Evolutionary conservation across 1,140 invertebrate genomes (phyloP).

Genomic region (Asobara japonica): DNA sequence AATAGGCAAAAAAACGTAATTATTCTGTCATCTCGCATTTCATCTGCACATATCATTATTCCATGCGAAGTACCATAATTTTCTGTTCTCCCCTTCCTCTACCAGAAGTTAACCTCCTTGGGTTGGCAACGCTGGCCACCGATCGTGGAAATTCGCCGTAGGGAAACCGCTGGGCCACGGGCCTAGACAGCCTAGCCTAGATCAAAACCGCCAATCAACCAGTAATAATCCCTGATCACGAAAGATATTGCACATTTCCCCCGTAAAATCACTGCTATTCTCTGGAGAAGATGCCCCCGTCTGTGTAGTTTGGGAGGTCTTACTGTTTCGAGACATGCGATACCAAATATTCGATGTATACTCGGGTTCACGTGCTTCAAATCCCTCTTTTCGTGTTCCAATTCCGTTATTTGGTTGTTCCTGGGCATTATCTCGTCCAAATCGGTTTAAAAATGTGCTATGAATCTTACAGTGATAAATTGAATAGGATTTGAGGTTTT

Average conservation of each 20-base stretch:
- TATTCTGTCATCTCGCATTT: no score
- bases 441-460: conserved; percentile 19
- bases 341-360: conserved; percentile 32
- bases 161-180: conserved; percentile 23
- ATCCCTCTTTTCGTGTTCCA: conserved; percentile 20
- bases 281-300: conserved; percentile 56
- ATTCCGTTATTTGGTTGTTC: conserved; percentile 32
- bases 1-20: no score
- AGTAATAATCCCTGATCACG: conserved; percentile 66
- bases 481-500: not conserved
- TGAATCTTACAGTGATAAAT: not conserved
- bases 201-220: conserved; percentile 62
- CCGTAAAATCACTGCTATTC: conserved; percentile 62
- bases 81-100: no score
- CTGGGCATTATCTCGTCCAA: not conserved
- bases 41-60: no score
- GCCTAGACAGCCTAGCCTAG: conserved; percentile 50
- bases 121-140: conserved; percentile 35
- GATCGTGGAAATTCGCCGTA: conserved; percentile 20
- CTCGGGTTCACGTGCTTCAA: conserved; percentile 20
- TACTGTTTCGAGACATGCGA: conserved; percentile 64
- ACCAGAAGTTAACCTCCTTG: no score
- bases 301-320: conserved; percentile 51
- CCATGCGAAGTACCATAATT: no score
- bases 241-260: conserved; percentile 65